Base-by-base conservation (phyloP, 1,140 invertebrate genomes). In the Drosophila triauraria region DNA sequence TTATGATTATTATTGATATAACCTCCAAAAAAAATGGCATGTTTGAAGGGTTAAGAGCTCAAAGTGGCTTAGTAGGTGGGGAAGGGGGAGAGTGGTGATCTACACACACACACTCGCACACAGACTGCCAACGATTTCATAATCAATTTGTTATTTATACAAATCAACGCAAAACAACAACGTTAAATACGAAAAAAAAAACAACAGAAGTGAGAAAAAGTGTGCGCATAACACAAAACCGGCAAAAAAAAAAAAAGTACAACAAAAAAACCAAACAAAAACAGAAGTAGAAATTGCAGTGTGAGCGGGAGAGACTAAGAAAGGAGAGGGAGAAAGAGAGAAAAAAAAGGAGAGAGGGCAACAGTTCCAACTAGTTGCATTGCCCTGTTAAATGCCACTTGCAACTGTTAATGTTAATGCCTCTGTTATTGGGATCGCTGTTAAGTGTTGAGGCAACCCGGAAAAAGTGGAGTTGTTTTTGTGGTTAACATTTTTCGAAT, bases 1-100 rank as follows among this genome's bases (percentile, higher is more conserved):
- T 58, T 58, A 71, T 58, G 67, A 70, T 71, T 71, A 71, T 78
- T 69, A 78, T 78, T 78, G 63, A 78, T 78, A 63, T 78, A 78
- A 78, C 75, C 75, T 78, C 75, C 75, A 78, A 78, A 78, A 46
- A 50, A 54, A 40, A 77, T 17, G 44, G 38, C 47, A 57, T 35
- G 38, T 75, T 64, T 65, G 38, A 78, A 78, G 64, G 64, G 65
- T 61, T 70, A 78, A 46, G 46, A 44, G 53, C 50, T 40, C 25
- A 57, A 48, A 32, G 35, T 32, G 62, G 44, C 23, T 20, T 62
- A n/a, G 42, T 63, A 20, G 61, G 6, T 40, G 32, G 17, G 59
- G 23, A 48, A n/a, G 27, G 27, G 48, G 38, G 48, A 30, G 13
- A 27, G 40, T 57, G 47, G 38, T 71, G 68, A 71, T 71, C 51